Evolutionary conservation across 1,140 invertebrate species (phyloP).

Genomic region (Fopius arisanus): DNA sequence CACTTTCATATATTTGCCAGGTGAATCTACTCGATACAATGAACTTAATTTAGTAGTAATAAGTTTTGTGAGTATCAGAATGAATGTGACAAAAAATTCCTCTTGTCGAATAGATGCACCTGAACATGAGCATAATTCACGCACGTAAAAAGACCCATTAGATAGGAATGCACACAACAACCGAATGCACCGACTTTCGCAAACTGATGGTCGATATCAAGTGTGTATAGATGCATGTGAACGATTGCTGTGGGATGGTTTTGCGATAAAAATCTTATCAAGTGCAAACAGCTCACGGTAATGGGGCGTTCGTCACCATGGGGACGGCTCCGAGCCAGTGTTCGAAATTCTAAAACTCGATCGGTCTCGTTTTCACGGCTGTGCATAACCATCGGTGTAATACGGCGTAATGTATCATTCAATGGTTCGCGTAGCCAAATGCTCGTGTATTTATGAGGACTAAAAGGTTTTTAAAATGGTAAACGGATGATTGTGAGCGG

Average conservation of each 20-base stretch:
- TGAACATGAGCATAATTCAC: not conserved
- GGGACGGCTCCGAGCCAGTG: not conserved
- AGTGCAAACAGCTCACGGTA: slow-evolving; percentile 5
- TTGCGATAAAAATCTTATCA: slow-evolving; percentile 9
- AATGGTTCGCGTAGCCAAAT: not conserved
- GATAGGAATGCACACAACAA: not conserved
- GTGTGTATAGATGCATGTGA: not conserved
- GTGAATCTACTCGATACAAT: too few relatives aligned
- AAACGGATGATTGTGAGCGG: not conserved
- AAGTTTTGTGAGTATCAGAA: too few relatives aligned
- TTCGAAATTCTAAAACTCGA: slow-evolving; percentile 22
- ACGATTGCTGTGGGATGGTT: not conserved
- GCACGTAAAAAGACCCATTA: not conserved
- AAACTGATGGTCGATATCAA: slow-evolving; percentile 10
- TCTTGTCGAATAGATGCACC: too few relatives aligned
- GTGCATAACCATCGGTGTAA: slow-evolving; percentile 1
- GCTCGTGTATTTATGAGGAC: not conserved
- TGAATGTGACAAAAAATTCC: too few relatives aligned
- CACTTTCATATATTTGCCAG: too few relatives aligned
- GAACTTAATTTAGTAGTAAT: too few relatives aligned
- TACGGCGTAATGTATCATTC: not conserved
- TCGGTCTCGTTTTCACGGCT: slow-evolving; percentile 20
- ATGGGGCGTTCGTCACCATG: slow-evolving; percentile 19
- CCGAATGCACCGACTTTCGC: not conserved
- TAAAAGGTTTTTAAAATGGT: not conserved